phyloP scores from a whole-genome alignment of 2,797 vertebrate species.

The Chromis chromis region DNA sequence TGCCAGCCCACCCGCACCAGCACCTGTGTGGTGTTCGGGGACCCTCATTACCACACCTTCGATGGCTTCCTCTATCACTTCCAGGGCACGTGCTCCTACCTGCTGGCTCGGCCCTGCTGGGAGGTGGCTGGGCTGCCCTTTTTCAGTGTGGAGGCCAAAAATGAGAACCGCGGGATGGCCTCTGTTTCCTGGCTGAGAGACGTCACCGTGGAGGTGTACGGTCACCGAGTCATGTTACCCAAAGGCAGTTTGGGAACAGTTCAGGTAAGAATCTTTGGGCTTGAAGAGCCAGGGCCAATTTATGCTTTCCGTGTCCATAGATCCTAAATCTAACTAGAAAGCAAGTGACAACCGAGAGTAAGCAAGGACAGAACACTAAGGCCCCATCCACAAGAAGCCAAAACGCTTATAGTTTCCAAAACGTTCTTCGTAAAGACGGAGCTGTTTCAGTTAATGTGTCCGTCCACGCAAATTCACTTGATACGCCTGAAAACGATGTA shows the following conservation, averaged over 20 bases:
- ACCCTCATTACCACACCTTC: slow-evolving; percentile 99
- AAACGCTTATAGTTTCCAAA: too few relatives aligned
- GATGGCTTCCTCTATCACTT: slow-evolving; percentile 99
- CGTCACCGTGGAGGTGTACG: slow-evolving; percentile 94
- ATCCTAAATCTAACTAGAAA: too few relatives aligned
- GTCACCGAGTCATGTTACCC: slow-evolving; percentile 91
- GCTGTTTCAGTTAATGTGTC: too few relatives aligned
- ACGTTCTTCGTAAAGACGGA: too few relatives aligned
- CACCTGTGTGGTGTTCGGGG: slow-evolving; percentile 97
- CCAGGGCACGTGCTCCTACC: slow-evolving; percentile 97
- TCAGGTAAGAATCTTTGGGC: slow-evolving; percentile 85
- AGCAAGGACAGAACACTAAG: too few relatives aligned
- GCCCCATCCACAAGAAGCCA: too few relatives aligned
- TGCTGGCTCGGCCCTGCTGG: slow-evolving; percentile 94
- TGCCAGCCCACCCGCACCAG: slow-evolving; percentile 95
- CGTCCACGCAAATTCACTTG: too few relatives aligned
- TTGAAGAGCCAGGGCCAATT: not conserved
- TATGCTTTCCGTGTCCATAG: too few relatives aligned
- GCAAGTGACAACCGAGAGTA: too few relatives aligned
- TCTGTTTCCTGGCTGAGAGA: slow-evolving; percentile 96
- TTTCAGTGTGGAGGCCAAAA: slow-evolving; percentile 98
- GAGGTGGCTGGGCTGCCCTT: slow-evolving; percentile 90
- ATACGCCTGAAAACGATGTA: too few relatives aligned
- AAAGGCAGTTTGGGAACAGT: slow-evolving; percentile 91
- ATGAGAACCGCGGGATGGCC: slow-evolving; percentile 92